Evolutionary conservation across 2,113 vertebrate genomes (phyloP), one percentile per base, ranked within the genome.

Genomic region (Otolemur garnettii): DNA sequence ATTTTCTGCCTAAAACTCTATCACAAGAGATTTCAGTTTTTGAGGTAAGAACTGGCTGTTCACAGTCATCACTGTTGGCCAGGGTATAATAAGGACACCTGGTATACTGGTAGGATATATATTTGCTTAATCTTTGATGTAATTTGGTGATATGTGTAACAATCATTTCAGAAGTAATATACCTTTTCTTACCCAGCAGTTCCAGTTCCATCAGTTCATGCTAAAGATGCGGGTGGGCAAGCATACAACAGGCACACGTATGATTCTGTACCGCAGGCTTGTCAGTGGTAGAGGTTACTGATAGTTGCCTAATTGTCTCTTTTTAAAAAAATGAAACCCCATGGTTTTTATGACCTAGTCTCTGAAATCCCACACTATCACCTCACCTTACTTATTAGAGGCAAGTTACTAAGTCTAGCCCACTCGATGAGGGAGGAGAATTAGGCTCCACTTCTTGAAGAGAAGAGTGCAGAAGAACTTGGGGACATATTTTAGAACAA

Each of bases 41-140:
- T 91, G 80, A 78, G 13, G 71, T 90, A 42, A 88, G 50, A 93
- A 64, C 38, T 80, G 82, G n/a, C 38, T 74, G 75, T 79, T 68
- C 59, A 60, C 7, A 59, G 21, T 83, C 50, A 81, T 68, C 57
- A 42, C n/a, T 69, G 2, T 15, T 45, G 66, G 57, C 14, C 15
- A 45, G 71, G 35, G 26, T 62, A 0, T n/a, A 13, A 17, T 53
- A 28, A 77, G 5, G 64, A 28, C 24, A 77, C 0, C 7, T 12
- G 26, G 64, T 45, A 62, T 68, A 72, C 19, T 71, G 35, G 53
- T 62, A 26, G 22, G 26, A 9, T 38, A 18, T n/a, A 14, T 5
- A 30, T 35, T 38, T 57, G 24, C 50, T 42, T 59, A 42, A 0
- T 75, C 50, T 78, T 81, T 66, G 19, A 18, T 84, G 22, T 79